A percentile compares a stretch with the other conserved stretches of the same genome.
These are phyloP conservation scores for Ceuthmochares aereus DNA, from an alignment of 2,113 vertebrate genomes.

Conservation along the genomic window DNA sequence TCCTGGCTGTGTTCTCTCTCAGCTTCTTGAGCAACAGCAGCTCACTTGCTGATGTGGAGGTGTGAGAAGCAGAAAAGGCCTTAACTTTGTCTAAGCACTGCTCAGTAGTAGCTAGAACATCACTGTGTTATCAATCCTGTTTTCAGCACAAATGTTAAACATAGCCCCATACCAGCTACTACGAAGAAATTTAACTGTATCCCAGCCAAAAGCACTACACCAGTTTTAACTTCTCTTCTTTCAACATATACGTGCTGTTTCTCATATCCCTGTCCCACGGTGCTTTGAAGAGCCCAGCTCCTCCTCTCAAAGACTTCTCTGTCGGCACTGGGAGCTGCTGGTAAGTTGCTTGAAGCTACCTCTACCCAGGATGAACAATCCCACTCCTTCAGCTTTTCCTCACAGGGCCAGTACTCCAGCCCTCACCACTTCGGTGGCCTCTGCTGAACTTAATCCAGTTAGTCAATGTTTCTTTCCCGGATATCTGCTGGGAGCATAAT, in stretches of 20 bases:
- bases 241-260: background rate
- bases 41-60: accelerated
- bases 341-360: background rate
- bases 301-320: background rate
- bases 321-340: background rate
- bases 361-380: background rate
- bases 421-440: background rate
- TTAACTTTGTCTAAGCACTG: background rate
- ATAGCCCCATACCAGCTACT: background rate
- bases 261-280: background rate
- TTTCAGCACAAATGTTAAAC: background rate
- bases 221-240: background rate
- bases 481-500: no score
- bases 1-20: background rate
- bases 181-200: background rate
- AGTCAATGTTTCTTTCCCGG: background rate
- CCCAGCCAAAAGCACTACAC: background rate
- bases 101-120: background rate
- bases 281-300: accelerated
- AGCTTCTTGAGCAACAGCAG: background rate
- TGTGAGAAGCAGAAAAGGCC: background rate
- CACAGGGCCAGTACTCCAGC: background rate
- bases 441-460: background rate
- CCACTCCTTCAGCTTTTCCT: background rate
- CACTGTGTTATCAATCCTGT: background rate